These are phyloP conservation scores for Probaryconus sp. DNA, from an alignment of 1,140 invertebrate genomes.

Conservation along the genomic window DNA sequence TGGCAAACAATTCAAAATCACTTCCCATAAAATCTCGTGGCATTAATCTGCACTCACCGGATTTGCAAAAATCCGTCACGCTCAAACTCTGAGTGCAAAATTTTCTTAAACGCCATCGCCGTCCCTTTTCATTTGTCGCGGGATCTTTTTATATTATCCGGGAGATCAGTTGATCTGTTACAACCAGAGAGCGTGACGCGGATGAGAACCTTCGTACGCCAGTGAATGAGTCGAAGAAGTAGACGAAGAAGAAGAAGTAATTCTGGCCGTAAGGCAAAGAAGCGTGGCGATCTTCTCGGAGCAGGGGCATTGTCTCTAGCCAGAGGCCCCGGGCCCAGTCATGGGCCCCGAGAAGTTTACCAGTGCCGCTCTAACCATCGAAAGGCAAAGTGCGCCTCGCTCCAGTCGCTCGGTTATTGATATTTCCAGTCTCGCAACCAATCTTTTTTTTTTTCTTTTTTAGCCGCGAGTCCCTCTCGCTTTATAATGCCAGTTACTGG, in stretches of 20 bases:
- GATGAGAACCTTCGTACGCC: conserved; percentile 63
- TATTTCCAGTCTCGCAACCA: neutral
- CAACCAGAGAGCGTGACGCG: conserved; percentile 62
- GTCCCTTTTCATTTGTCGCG: conserved; percentile 7
- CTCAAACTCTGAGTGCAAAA: neutral
- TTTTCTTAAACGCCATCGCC: neutral
- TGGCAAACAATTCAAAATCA: too few species aligned
- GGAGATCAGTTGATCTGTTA: conserved; percentile 48
- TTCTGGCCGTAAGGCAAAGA: conserved; percentile 65
- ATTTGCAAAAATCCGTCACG: too few species aligned
- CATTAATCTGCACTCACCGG: too few species aligned
- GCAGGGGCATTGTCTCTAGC: conserved; percentile 68
- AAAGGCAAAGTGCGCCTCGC: conserved; percentile 37
- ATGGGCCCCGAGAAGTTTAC: conserved; percentile 47
- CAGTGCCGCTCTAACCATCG: conserved; percentile 62
- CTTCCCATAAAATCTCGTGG: too few species aligned
- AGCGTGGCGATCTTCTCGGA: conserved; percentile 63
- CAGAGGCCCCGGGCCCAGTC: conserved; percentile 51
- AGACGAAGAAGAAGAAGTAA: too few species aligned
- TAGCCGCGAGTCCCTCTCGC: too few species aligned
- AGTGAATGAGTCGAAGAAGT: conserved; percentile 65
- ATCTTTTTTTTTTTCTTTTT: neutral
- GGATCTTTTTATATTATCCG: conserved; percentile 12
- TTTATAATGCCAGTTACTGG: too few species aligned
- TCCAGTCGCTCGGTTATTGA: conserved; percentile 2